Evolutionary conservation across 2,888 invertebrate genomes (phyloP), one percentile per base, ranked within the genome.

Genomic region (Caenorhabditis sp.): DNA sequence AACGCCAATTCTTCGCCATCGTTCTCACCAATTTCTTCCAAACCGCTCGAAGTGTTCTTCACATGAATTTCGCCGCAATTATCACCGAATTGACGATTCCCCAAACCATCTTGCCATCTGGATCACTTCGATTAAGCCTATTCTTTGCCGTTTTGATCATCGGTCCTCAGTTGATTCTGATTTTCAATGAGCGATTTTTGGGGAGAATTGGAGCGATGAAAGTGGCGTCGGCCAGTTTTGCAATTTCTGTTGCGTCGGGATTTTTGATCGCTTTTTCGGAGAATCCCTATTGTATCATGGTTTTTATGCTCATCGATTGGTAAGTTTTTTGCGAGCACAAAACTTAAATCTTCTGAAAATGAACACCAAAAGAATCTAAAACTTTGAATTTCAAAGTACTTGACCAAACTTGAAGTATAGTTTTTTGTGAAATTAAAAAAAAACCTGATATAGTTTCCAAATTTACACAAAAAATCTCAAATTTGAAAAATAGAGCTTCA

Each of bases 51-150:
- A 82, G 84, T 26, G 80, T 83, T 10, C 80, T 83, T 7, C 86
- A 86, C 54, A 60, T 87, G 70, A 87, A 87, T 71, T 87, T 87
- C 52, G 87, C 87, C 1, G 84, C 87, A n/a, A 87, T 88, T 26
- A 79, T 85, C 20, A 85, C 85, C 4, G 87, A 87, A 59, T 58
- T 85, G 17, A 72, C 87, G n/a, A 80, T 87, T 43, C 82, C 87
- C 0, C 83, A 85, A 62, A 60, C 60, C 3, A 73, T 84, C 52
- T 63, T 87, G 27, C 76, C 86, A 1, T 83, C 80, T 50, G 87
- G 87, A 17, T 85, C 85, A 3, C 3, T 76, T 59, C 68, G 76
- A 56, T 71, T 86, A 10, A 80, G 83, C 25, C 23, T 80, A 2
- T 87, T 87, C 77, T 87, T 86, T 61, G 83, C 80, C n/a, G 54